Evolutionary conservation across 2,888 invertebrate species (phyloP).

Genomic region (Fragum whitleyi): DNA sequence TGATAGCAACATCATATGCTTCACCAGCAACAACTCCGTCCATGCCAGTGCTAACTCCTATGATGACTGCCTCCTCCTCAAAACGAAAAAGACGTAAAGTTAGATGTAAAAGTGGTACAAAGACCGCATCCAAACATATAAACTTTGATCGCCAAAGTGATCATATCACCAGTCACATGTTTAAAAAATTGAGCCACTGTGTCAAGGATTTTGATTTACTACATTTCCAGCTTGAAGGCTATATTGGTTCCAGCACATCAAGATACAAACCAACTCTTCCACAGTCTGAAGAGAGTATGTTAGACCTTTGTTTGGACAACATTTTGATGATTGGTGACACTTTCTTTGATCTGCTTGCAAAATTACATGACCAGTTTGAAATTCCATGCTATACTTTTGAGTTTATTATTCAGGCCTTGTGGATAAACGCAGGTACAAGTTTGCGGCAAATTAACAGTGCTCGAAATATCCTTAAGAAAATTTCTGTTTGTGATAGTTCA

Average conservation of each 20-base stretch:
- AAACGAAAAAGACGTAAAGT: neutral
- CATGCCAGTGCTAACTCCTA: conserved; percentile 9
- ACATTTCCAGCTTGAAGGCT: neutral
- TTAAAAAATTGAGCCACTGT: neutral
- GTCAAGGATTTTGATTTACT: neutral
- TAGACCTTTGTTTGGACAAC: neutral
- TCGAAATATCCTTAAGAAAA: neutral
- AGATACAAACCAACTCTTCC: neutral
- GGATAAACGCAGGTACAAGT: neutral
- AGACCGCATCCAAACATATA: neutral
- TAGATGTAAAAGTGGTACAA: neutral
- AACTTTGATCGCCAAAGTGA: neutral
- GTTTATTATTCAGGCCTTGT: neutral
- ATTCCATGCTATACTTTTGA: neutral
- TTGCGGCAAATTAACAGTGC: neutral
- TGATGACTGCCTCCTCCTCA: neutral
- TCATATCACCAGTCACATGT: neutral
- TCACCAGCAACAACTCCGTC: conserved; percentile 1
- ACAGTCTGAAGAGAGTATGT: neutral
- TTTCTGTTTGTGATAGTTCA: neutral
- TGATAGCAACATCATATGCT: neutral
- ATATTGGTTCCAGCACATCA: neutral
- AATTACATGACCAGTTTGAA: neutral
- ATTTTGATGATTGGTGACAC: neutral
- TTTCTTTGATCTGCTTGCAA: neutral